Percentiles rank a stretch among this genome's conserved stretches.
Evolutionary conservation across 2,888 invertebrate genomes (phyloP).

Genomic region (Ochropleura plecta): DNA sequence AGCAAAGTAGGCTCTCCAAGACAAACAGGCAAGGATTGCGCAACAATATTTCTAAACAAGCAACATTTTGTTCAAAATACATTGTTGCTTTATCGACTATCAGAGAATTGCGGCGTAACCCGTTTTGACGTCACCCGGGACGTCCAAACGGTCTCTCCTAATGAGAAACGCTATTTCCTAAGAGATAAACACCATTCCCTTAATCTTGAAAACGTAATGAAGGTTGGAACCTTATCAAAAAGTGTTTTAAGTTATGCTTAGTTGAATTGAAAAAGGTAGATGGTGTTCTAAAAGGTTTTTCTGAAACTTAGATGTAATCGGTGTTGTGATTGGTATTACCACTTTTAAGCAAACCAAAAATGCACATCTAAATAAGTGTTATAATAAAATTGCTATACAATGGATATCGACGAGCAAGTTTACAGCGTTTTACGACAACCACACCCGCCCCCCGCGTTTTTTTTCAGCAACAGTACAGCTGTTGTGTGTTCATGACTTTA

Average conservation of each 20-base stretch:
- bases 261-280: neutral
- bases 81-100: slow-evolving; percentile 28
- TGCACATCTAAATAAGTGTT: too few species aligned
- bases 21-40: too few species aligned
- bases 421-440: too few species aligned
- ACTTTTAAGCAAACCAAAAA: too few species aligned
- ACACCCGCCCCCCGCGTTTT: too few species aligned
- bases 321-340: too few species aligned
- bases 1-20: too few species aligned
- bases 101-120: slow-evolving; percentile 2
- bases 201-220: slow-evolving; percentile 31
- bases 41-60: slow-evolving; percentile 2
- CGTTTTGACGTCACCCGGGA: slow-evolving; percentile 42
- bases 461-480: too few species aligned
- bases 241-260: neutral
- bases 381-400: neutral
- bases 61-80: slow-evolving; percentile 11
- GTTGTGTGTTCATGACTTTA: too few species aligned
- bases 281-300: neutral
- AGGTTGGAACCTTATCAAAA: slow-evolving; percentile 5
- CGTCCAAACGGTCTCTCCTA: slow-evolving; percentile 11
- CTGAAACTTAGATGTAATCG: too few species aligned
- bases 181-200: slow-evolving; percentile 24
- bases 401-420: too few species aligned
- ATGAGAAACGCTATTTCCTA: slow-evolving; percentile 38